Percentiles rank a stretch among this genome's conserved stretches.
Conservation (phyloP, 2,888 invertebrate species). For the Spicauda simplicius region DNA sequence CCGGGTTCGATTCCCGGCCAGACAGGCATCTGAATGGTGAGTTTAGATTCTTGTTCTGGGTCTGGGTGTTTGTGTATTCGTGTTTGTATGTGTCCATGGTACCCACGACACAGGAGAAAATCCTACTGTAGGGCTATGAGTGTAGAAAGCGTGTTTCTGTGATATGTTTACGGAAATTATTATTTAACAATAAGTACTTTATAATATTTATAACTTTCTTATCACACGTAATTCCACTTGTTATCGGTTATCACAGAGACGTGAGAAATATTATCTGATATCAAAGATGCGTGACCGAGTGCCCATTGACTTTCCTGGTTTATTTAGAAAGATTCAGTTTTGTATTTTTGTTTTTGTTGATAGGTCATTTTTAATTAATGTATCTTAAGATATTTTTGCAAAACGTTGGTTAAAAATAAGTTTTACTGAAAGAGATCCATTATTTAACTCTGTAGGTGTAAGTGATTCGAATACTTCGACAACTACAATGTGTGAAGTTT, state of each 20-base stretch:
- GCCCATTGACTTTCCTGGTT: constrained; percentile 31
- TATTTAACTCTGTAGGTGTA: neutral
- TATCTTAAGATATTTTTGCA: neutral
- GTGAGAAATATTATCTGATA: constrained; percentile 54
- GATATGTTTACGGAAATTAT: too few relatives aligned
- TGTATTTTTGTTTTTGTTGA: neutral
- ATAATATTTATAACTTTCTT: neutral
- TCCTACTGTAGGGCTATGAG: too few relatives aligned
- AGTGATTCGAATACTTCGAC: constrained; percentile 2
- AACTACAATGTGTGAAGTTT: constrained; percentile 14
- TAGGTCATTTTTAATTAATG: neutral
- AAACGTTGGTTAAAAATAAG: constrained; percentile 8
- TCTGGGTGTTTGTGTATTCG: too few relatives aligned
- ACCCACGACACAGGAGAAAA: too few relatives aligned
- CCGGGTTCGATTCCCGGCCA: too few relatives aligned
- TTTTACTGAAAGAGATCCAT: constrained; percentile 16
- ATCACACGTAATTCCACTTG: constrained; percentile 7
- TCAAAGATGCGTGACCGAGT: constrained; percentile 50
- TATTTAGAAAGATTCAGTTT: constrained; percentile 4
- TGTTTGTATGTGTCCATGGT: too few relatives aligned
- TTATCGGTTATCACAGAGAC: constrained; percentile 50
- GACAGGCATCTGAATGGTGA: too few relatives aligned
- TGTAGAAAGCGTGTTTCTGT: too few relatives aligned
- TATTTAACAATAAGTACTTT: too few relatives aligned
- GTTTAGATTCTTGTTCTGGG: too few relatives aligned